A percentile compares a stretch with the other conserved stretches of the same genome.
Evolutionary conservation across 2,797 vertebrate genomes (phyloP).

Genomic region (Anolis apletophallus): DNA sequence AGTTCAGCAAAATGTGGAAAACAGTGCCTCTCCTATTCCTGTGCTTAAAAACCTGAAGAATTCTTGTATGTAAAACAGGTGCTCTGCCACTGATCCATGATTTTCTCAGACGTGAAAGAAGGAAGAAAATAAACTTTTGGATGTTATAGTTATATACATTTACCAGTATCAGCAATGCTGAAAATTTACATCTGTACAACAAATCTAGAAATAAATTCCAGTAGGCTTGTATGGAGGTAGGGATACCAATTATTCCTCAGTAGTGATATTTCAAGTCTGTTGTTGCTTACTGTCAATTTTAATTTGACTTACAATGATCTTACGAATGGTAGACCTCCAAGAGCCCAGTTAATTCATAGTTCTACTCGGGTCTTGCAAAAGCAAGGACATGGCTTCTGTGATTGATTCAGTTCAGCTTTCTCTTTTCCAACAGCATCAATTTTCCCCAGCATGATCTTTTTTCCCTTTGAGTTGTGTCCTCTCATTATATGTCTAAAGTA

Average conservation of each 20-base stretch:
- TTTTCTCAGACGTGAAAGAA: background rate
- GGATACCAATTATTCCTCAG: background rate
- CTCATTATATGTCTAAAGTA: no score
- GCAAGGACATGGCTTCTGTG: no score
- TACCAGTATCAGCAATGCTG: background rate
- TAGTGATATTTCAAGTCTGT: slow-evolving; percentile 7
- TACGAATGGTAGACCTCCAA: no score
- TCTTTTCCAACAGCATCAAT: no score
- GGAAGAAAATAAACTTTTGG: background rate
- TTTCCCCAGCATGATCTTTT: no score
- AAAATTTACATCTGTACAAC: background rate
- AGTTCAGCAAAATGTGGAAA: background rate
- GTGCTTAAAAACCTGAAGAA: background rate
- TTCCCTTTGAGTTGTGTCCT: no score
- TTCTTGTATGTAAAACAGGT: background rate
- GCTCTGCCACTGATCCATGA: background rate
- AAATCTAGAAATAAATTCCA: background rate
- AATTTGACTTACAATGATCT: no score
- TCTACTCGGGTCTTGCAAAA: no score
- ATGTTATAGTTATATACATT: background rate
- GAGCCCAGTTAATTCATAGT: no score
- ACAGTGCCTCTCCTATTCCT: background rate
- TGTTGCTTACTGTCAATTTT: no score
- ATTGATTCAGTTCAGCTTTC: no score
- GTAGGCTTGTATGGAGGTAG: background rate